These are phyloP conservation scores for Bugulina stolonifera DNA, from an alignment of 2,888 invertebrate genomes.

Conservation along the genomic window DNA sequence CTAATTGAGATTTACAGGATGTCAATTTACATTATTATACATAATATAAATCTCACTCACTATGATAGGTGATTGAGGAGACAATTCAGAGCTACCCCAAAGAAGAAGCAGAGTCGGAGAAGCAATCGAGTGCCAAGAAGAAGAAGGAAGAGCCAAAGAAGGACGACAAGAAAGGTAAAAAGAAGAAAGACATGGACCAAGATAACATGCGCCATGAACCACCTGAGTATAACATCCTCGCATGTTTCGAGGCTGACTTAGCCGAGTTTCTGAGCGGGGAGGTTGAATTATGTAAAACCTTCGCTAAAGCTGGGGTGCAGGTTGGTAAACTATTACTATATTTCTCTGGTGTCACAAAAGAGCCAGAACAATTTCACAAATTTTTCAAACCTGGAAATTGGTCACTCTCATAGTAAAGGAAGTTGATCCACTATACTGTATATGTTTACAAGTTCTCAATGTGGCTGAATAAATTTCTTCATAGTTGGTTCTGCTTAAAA, in stretches of 20 bases:
- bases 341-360: too few species aligned
- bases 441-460: too few species aligned
- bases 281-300: conserved; percentile 31
- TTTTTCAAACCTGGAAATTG: too few species aligned
- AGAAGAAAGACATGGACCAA: conserved; percentile 43
- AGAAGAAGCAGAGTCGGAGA: conserved; percentile 23
- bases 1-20: too few species aligned
- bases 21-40: too few species aligned
- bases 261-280: conserved; percentile 45
- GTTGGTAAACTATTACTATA: too few species aligned
- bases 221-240: conserved; percentile 40
- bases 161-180: conserved; percentile 39
- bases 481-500: too few species aligned
- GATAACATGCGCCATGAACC: conserved; percentile 39
- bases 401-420: too few species aligned
- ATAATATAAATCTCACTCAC: too few species aligned
- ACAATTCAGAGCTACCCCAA: conserved; percentile 27
- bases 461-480: too few species aligned
- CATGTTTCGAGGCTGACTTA: conserved; percentile 42
- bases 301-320: conserved; percentile 23
- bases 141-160: conserved; percentile 35
- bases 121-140: conserved; percentile 30
- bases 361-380: too few species aligned
- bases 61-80: background rate
- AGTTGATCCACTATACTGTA: too few species aligned